Evolutionary conservation across 30 jellyfish, hydroid and myxozoan species (phyloP).

Genomic region (Nemopilema nomurai): DNA sequence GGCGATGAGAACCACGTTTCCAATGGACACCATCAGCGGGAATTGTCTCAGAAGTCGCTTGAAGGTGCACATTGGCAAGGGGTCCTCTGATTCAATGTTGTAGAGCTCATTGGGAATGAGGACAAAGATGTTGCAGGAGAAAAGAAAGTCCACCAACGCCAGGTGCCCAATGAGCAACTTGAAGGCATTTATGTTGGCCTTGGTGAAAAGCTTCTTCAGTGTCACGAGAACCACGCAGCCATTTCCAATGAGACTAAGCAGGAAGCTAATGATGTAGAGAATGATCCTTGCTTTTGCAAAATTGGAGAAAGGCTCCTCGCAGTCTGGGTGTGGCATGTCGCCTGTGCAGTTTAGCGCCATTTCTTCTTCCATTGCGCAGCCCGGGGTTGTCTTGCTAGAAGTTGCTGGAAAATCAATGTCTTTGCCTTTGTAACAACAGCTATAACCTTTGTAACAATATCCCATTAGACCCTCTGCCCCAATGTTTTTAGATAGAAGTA

Average conservation of each 20-base stretch:
- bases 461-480: too few species aligned
- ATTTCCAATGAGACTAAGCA: conserved; percentile 41
- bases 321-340: background rate
- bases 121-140: conserved; percentile 35
- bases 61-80: conserved; percentile 43
- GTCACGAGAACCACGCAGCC: conserved; percentile 46
- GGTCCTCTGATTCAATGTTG: conserved; percentile 18
- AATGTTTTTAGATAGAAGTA: too few species aligned
- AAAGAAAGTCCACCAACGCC: conserved; percentile 54
- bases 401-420: too few species aligned
- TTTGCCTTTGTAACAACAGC: background rate
- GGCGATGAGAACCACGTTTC: conserved; percentile 42
- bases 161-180: conserved; percentile 18
- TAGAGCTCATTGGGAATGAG: conserved; percentile 45
- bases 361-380: conserved; percentile 5
- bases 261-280: conserved; percentile 26
- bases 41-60: conserved; percentile 35
- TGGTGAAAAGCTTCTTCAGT: background rate
- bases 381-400: too few species aligned
- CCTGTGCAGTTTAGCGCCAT: conserved; percentile 36
- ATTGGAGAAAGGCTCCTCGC: background rate
- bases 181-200: conserved; percentile 17
- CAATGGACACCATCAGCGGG: conserved; percentile 38
- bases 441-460: too few species aligned
- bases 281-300: conserved; percentile 36